phyloP scores from a whole-genome alignment of 2,888 invertebrate species.

The Mesorhabditis sp. region DNA sequence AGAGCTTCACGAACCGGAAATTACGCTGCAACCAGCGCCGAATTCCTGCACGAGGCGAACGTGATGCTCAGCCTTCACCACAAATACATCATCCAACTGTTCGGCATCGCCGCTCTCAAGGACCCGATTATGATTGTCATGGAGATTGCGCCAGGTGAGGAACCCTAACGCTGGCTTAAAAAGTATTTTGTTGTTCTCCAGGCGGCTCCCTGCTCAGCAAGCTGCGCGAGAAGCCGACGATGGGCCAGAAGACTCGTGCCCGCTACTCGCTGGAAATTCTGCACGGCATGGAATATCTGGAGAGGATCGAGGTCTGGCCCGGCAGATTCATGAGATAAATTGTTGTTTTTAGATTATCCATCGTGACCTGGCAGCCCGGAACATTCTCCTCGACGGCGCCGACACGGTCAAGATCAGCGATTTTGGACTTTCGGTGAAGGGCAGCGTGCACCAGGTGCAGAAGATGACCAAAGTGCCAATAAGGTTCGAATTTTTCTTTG shows the following conservation, averaged over 20 bases:
- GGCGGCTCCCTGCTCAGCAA: slow-evolving; percentile 27
- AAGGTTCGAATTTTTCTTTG: slow-evolving; percentile 9
- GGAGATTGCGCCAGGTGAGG: slow-evolving; percentile 34
- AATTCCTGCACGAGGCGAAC: slow-evolving; percentile 43
- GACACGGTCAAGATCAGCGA: slow-evolving; percentile 42
- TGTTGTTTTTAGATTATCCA: slow-evolving; percentile 27
- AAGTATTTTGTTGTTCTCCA: not conserved
- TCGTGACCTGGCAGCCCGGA: slow-evolving; percentile 38
- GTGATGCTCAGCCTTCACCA: slow-evolving; percentile 43
- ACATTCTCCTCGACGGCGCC: slow-evolving; percentile 26
- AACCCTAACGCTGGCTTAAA: too few species aligned
- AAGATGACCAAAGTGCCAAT: slow-evolving; percentile 36
- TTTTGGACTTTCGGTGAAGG: slow-evolving; percentile 40
- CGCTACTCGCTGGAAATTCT: slow-evolving; percentile 28
- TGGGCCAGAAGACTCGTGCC: slow-evolving; percentile 12
- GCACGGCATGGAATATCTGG: slow-evolving; percentile 41
- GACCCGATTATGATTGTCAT: slow-evolving; percentile 48
- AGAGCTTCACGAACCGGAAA: not conserved
- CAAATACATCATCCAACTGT: slow-evolving; percentile 34
- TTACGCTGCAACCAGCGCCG: slow-evolving; percentile 22
- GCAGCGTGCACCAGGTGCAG: slow-evolving; percentile 34
- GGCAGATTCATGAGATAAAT: not conserved
- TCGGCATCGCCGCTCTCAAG: slow-evolving; percentile 40
- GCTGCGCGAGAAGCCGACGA: slow-evolving; percentile 10
- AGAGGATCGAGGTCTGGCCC: slow-evolving; percentile 24